Base-by-base conservation (phyloP, 2,113 vertebrate genomes). In the Oreotragus oreotragus region DNA sequence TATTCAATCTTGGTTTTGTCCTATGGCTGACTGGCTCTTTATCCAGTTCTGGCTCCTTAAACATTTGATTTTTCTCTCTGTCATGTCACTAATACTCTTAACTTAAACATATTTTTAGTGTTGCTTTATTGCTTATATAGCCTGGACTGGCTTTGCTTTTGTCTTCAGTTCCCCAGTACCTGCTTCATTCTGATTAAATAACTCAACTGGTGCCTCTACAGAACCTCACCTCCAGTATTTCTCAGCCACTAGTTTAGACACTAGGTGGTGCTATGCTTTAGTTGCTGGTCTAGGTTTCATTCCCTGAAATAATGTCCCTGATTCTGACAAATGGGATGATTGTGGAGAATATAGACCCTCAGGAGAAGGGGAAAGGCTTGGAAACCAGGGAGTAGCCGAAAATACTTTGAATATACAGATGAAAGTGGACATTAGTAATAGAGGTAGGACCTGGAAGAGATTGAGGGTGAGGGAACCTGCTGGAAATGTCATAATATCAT, bases 281-380 rank as follows among this genome's bases (percentile, higher is more conserved):
- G 55, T 30, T 79, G 9, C 45, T 97, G 28, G 10, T 45, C 17
- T 85, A 21, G 16, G 7, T 80, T 97, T 62, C 89, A 84, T 45
- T 84, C 21, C 39, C 79, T 57, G 19, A 28, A 89, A 94, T 58
- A 14, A 47, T n/a, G 51, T 88, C 21, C 51, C 21, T 84, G 39
- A 88, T 92, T 95, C 80, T 88, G 96, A 55, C 12, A 91, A 97
- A 95, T 80, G 73, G 70, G n/a, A 49, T 96, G n/a, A 87, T 92
- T 96, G 53, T 64, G 43, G 14, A 84, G 39, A 70, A 30, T 60
- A 76, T 1, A 53, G 17, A 85, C 30, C 45, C 5, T 49, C 28
- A 84, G 27, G n/a, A 88, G 30, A 90, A 30, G 6, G 1, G 11
- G 33, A 55, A 79, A 84, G 30, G 7, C 17, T 47, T 76, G 13